Base-by-base conservation (phyloP, 1,140 invertebrate genomes). In the Lucilia sericata region DNA sequence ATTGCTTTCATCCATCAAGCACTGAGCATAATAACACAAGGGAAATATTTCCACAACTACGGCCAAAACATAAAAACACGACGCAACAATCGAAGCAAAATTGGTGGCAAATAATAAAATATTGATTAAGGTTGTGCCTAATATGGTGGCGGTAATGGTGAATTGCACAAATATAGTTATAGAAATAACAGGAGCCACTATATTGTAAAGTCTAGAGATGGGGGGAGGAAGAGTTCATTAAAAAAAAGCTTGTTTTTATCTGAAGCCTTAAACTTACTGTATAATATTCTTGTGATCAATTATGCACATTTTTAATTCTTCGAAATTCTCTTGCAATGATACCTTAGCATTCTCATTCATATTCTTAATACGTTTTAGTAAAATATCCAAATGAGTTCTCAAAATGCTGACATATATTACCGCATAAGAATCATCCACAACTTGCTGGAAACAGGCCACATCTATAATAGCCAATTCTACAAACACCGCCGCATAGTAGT, bases 121-220 rank as follows among this genome's bases (percentile, higher is more conserved):
- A 14, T 88, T 88, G 12, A 88, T 87, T 75, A 88, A 83, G 5
- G 87, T 87, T 19, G 83, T 84, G 65, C 87, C 85, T 80, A 88
- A 83, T 7, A 87, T 86, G 75, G 80, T 84, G 75, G 87, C 87
- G 21, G 87, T 87, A 13, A 87, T 85, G 36, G 88, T 82, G 55
- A 88, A 87, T 86, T 88, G 87, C 0, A 88, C 85, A 30, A 88
- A 88, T 7, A 87, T 87, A 25, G 87, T 88, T 8, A 84, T 21
- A 21, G 87, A 87, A 12, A 88, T 88, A n/a, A 88, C 84, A 0
- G 87, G 87, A 1, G 83, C 70, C 0, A 88, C 83, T 25, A 49
- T 36, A 36, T 83, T 36, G 55, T 74, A 80, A 21, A 85, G 81
- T 21, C 85, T 85, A 25, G 2, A 83, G n/a, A n/a, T n/a, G n/a